Percentiles rank a stretch among this genome's conserved stretches.
Evolutionary conservation across 2,888 invertebrate genomes (phyloP).

Genomic region (Himalopsyche tibetana): DNA sequence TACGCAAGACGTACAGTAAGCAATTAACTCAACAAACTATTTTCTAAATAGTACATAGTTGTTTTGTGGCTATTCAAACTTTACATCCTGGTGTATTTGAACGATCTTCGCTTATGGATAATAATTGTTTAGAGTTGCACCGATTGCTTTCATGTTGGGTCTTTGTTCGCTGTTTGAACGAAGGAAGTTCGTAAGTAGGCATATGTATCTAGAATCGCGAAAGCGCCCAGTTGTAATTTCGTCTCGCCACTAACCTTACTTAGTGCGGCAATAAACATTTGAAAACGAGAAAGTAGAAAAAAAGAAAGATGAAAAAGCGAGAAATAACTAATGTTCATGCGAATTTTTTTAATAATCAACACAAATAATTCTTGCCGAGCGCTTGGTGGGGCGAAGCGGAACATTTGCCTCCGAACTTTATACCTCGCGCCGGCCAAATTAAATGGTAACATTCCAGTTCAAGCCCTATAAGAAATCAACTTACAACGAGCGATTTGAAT

Average conservation of each 20-base stretch:
- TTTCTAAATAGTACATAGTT: too few relatives aligned
- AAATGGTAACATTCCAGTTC: slow-evolving; percentile 54
- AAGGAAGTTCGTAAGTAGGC: slow-evolving; percentile 6
- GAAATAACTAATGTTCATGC: slow-evolving; percentile 65
- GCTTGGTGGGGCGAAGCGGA: neutral
- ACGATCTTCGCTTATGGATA: too few relatives aligned
- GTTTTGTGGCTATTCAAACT: too few relatives aligned
- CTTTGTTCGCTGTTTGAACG: neutral
- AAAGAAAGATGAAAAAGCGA: slow-evolving; percentile 62
- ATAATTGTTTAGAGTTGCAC: neutral
- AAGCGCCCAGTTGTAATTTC: slow-evolving; percentile 54
- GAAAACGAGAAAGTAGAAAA: slow-evolving; percentile 58
- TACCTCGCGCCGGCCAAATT: slow-evolving; percentile 41
- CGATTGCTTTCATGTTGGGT: neutral
- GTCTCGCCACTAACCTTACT: slow-evolving; percentile 60
- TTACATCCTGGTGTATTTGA: too few relatives aligned
- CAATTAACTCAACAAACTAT: too few relatives aligned
- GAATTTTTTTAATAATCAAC: slow-evolving; percentile 66
- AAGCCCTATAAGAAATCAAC: slow-evolving; percentile 48
- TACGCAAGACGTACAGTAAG: too few relatives aligned
- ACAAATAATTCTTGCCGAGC: slow-evolving; percentile 63
- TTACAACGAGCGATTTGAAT: slow-evolving; percentile 56
- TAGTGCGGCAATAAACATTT: slow-evolving; percentile 62
- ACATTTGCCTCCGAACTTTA: neutral
- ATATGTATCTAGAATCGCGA: neutral